Percentiles rank a stretch among this genome's conserved stretches.
Evolutionary conservation across 2,113 vertebrate genomes (phyloP).

Genomic region (Alethe castanea): DNA sequence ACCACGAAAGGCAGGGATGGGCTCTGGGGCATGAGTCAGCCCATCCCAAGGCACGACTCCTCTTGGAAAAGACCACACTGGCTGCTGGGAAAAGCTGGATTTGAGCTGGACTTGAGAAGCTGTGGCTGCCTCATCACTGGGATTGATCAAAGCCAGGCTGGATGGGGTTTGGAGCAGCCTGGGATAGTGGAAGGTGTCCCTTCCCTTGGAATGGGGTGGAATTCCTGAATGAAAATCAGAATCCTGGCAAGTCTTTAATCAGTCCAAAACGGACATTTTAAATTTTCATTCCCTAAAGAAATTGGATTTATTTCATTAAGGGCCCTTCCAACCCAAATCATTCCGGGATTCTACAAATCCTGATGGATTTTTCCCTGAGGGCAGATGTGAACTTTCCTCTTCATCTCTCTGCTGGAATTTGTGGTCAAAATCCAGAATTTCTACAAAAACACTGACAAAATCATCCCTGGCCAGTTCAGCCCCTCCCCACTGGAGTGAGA

Average conservation of each 20-base stretch:
- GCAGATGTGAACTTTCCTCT: not conserved
- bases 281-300: not conserved
- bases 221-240: not conserved
- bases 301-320: not conserved
- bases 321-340: not conserved
- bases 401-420: not conserved
- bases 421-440: not conserved
- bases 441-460: not conserved
- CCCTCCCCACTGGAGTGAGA: not conserved
- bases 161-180: not conserved
- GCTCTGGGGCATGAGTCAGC: not conserved
- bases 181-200: not conserved
- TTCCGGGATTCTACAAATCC: not conserved
- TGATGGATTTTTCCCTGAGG: not conserved
- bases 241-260: not conserved
- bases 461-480: not conserved
- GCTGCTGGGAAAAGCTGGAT: not conserved
- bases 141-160: not conserved
- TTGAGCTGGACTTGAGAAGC: not conserved
- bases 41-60: not conserved
- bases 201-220: not conserved
- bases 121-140: not conserved
- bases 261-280: not conserved
- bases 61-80: not conserved
- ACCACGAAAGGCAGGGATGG: not conserved